Base-by-base conservation (phyloP, 2,113 vertebrate genomes). In the Toxotes chatareus region DNA sequence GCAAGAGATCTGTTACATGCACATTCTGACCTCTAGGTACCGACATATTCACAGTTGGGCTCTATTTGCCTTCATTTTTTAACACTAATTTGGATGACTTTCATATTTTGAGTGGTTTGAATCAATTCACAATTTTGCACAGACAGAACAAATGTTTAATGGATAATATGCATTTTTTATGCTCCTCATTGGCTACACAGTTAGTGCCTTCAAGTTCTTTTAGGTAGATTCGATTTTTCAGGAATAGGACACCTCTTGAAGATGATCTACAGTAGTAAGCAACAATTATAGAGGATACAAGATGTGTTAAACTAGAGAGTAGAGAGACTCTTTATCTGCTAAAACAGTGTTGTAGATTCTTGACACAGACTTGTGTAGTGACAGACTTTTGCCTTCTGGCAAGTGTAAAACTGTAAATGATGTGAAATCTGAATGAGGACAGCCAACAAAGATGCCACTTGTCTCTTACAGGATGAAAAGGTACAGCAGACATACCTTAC, bases 401-500 rank as follows among this genome's bases (percentile, higher is more conserved):
- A 19, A 36, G 42, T 61, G n/a, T 74, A 55, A 55, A 71, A 57
- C 42, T 60, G n/a, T 51, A 17, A 53, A 72, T 46, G 7, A 11
- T 21, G 59, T 27, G 1, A 51, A 32, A 44, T 70, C 2, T 55
- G 38, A 76, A 62, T 53, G 5, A 53, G 59, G 5, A 32, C 46
- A 40, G 14, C 36, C 17, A 62, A 51, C 49, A 51, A 44, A 73
- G 44, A 64, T 47, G 56, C 1, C 9, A 62, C 13, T 36, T 62
- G 61, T 64, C 9, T 69, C 55, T 19, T 21, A 51, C 16, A 65
- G 6, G 14, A 47, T 9, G 31, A 62, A 80, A 49, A 63, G 11
- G 21, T 6, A 11, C 3, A 60, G 42, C 55, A 1, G 1, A 88
- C 93, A n/a, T 86, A 99, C 98, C 96, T 98, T 99, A 13, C 97